A percentile compares a stretch with the other conserved stretches of the same genome.
Conservation (phyloP, 35 echinoderm and acorn worm species). For the Lytechinus pictus region DNA sequence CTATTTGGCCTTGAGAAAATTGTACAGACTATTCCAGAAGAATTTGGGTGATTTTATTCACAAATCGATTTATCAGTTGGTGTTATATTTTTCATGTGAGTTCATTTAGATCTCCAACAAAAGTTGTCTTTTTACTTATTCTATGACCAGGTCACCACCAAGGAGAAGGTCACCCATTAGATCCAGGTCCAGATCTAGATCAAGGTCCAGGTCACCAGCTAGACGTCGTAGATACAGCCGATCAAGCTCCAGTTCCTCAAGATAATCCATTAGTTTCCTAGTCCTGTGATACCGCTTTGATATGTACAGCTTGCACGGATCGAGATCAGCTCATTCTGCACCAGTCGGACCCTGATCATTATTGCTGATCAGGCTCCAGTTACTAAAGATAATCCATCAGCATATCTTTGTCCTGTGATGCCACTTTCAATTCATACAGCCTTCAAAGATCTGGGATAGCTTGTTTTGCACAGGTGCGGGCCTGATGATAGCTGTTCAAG, state of each 20-base stretch:
- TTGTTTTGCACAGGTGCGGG: background rate
- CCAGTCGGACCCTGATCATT: background rate
- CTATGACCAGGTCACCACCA: conserved; percentile 71
- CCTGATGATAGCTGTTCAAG: background rate
- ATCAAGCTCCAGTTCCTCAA: conserved; percentile 39
- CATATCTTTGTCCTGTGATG: background rate
- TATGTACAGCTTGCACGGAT: background rate
- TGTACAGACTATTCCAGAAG: no score
- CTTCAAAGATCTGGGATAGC: background rate
- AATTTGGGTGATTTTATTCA: no score
- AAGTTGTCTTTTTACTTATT: background rate
- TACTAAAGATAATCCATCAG: background rate
- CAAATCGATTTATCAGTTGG: background rate
- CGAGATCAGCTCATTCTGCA: background rate
- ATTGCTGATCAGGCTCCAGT: conserved; percentile 29
- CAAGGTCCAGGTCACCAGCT: conserved; percentile 39
- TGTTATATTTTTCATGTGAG: background rate
- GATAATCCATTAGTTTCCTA: conserved; percentile 25
- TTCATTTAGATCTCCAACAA: background rate
- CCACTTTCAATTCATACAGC: background rate
- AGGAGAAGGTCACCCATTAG: conserved; percentile 76
- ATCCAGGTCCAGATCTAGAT: conserved; percentile 77
- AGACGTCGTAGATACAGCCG: conserved; percentile 45
- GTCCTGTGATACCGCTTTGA: background rate
- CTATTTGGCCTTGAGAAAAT: no score